Base-by-base conservation (phyloP, 2,797 vertebrate species). In the Sciurus carolinensis region DNA sequence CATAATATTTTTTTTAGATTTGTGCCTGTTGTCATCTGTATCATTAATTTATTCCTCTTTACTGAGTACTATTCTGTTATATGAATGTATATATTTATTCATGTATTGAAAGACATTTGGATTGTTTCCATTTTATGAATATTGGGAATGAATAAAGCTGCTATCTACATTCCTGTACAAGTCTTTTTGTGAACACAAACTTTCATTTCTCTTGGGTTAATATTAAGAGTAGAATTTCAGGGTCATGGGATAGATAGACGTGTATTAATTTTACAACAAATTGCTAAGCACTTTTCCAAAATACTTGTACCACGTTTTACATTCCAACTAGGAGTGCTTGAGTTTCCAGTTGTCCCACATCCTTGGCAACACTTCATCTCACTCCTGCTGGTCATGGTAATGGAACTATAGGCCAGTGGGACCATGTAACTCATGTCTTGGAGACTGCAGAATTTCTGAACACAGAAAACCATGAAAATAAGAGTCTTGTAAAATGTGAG, bases 121-220 rank as follows among this genome's bases (percentile, higher is more conserved):
- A 26, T 59, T 85, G 69, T 54, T 91, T 95, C 22, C 50, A 62
- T 2, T 54, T 91, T 79, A 44, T 44, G n/a, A 52, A 76, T 30
- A 71, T 39, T 10, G 66, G 24, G 10, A 4, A 75, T 30, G 52
- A 82, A 30, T 54, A 81, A 59, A 92, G 30, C 44, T 87, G 17
- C 17, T 54, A 30, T 22, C 28, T 28, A 62, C 42, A 69, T 67
- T 93, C 28, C 62, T 47, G 11, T 22, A n/a, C 30, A 47, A 44
- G 9, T 24, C 1, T 67, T 86, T 80, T 33, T 54, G 28, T 26
- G 36, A 13, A 94, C 47, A 30, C 2, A 67, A 18, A 20, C 52
- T 87, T 77, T 91, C 11, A 44, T 83, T 87, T 85, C 54, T 91
- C 69, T 89, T 80, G 36, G 4, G 26, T 67, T 57, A 75, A 71